Percentiles rank a stretch among this genome's conserved stretches.
Evolutionary conservation across 2,113 vertebrate genomes (phyloP).

Genomic region (Clupea harengus): DNA sequence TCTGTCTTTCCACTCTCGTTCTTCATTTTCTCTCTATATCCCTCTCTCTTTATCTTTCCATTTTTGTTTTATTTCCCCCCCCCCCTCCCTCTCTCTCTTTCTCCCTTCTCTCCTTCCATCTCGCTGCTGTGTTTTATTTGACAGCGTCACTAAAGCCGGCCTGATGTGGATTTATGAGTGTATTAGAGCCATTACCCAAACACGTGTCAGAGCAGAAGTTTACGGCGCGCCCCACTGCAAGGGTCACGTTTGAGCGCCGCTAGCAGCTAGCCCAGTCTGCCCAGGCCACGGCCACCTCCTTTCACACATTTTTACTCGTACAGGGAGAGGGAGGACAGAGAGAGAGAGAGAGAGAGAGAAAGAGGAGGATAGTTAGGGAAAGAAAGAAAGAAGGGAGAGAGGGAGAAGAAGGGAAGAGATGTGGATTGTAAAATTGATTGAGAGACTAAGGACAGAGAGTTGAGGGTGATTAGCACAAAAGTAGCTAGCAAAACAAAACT

Average conservation of each 20-base stretch:
- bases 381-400: neutral
- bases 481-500: constrained; percentile 11
- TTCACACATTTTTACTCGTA: neutral
- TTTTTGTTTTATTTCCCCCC: neutral
- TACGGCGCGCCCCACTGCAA: constrained; percentile 44
- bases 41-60: neutral
- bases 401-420: neutral
- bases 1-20: neutral
- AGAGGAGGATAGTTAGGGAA: neutral
- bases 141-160: constrained; percentile 37
- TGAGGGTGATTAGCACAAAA: neutral
- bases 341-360: neutral
- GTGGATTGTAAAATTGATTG: constrained; percentile 7
- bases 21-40: neutral
- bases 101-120: neutral
- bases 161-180: constrained; percentile 61
- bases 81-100: neutral
- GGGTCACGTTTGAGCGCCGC: constrained; percentile 51
- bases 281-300: neutral
- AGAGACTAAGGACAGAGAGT: constrained; percentile 8
- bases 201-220: constrained; percentile 57
- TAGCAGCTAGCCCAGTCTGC: neutral
- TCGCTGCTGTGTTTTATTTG: constrained; percentile 41
- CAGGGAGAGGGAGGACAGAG: neutral
- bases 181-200: constrained; percentile 65